phyloP scores from a whole-genome alignment of 2,888 invertebrate genomes.

The Xylophagus ater region DNA sequence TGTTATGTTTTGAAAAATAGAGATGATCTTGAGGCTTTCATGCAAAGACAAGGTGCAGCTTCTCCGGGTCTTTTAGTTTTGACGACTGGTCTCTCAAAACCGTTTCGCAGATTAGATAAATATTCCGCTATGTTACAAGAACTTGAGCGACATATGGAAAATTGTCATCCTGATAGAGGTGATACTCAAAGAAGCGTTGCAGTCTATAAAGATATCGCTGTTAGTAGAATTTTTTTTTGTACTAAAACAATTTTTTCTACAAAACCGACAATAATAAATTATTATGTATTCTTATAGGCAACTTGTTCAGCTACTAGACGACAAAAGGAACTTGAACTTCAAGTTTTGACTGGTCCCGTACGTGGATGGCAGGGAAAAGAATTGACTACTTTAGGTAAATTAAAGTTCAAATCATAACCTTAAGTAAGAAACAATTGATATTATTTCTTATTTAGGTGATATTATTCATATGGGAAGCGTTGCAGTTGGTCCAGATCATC shows the following conservation, averaged over 20 bases:
- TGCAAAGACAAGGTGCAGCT: constrained; percentile 79
- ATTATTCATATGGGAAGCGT: constrained; percentile 89
- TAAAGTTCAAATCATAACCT: too few relatives aligned
- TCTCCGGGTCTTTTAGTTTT: constrained; percentile 79
- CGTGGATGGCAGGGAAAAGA: constrained; percentile 89
- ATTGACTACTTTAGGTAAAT: constrained; percentile 38
- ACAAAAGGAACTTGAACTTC: constrained; percentile 91
- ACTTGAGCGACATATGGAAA: constrained; percentile 88
- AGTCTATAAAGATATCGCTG: constrained; percentile 90
- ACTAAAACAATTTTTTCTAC: background rate
- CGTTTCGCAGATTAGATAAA: constrained; percentile 88
- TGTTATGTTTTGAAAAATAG: too few relatives aligned
- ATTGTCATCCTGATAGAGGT: constrained; percentile 89
- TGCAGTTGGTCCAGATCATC: constrained; percentile 70
- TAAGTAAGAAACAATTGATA: constrained; percentile 13
- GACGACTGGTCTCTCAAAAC: constrained; percentile 87
- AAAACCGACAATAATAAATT: background rate
- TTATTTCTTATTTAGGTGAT: constrained; percentile 57
- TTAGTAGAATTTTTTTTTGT: constrained; percentile 42
- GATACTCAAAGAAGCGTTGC: constrained; percentile 92
- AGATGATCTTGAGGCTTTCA: constrained; percentile 71
- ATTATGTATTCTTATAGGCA: constrained; percentile 46
- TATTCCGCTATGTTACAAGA: constrained; percentile 93
- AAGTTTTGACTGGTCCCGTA: constrained; percentile 89
- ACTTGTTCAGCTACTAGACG: constrained; percentile 76